Evolutionary conservation across 2,113 vertebrate species (phyloP).

Genomic region (Catharus minimus): DNA sequence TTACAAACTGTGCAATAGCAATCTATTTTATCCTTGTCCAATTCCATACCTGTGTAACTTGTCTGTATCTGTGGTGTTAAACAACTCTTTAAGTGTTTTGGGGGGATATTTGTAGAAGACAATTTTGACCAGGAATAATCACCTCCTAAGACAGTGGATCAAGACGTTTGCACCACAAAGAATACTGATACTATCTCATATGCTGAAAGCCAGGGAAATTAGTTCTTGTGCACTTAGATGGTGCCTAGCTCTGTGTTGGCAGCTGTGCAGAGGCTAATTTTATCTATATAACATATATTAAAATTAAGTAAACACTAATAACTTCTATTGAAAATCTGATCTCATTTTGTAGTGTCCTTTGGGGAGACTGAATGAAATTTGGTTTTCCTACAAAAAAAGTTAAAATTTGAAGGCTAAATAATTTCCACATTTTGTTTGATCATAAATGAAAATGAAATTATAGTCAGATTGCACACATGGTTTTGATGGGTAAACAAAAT

Average conservation of each 20-base stretch:
- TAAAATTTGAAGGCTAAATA: neutral
- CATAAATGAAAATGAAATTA: slow-evolving; percentile 16
- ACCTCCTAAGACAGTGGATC: neutral
- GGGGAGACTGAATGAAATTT: neutral
- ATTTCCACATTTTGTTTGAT: neutral
- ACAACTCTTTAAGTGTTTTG: neutral
- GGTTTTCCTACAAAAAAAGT: neutral
- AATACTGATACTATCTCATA: neutral
- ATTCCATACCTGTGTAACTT: neutral
- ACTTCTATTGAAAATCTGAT: neutral
- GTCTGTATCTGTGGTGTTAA: neutral
- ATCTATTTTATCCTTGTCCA: neutral
- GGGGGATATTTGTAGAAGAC: neutral
- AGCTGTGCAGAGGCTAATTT: neutral
- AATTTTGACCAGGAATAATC: neutral
- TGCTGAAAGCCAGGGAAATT: neutral
- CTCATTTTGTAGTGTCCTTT: neutral
- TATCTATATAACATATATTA: neutral
- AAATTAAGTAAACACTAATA: neutral
- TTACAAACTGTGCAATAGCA: neutral
- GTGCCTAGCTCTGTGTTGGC: neutral
- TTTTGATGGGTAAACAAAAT: slow-evolving; percentile 28
- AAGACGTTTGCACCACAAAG: neutral
- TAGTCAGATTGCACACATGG: neutral
- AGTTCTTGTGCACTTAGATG: neutral